Percentiles rank a stretch among this genome's conserved stretches.
Conservation (phyloP, 2,113 vertebrate species). For the Panthera uncia region DNA sequence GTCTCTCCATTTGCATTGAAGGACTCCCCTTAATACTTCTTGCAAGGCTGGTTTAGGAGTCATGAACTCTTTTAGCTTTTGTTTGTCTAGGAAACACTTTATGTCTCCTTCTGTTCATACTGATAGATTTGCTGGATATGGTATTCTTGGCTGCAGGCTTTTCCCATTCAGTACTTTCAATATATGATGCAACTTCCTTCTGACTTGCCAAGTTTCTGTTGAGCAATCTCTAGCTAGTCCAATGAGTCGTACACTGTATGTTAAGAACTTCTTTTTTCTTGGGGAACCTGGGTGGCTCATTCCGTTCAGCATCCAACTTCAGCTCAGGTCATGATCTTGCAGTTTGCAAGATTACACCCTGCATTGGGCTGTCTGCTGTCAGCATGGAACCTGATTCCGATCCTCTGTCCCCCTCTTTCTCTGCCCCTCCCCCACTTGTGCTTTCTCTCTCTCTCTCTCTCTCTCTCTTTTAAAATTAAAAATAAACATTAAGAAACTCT, state of each 20-base stretch:
- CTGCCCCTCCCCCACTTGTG: too few relatives aligned
- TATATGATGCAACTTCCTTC: not conserved
- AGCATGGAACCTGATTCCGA: too few relatives aligned
- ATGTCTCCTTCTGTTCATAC: not conserved
- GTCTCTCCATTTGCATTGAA: not conserved
- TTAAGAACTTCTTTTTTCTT: not conserved
- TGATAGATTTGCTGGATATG: not conserved
- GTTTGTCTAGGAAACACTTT: not conserved
- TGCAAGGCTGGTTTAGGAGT: not conserved
- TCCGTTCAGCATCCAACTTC: too few relatives aligned
- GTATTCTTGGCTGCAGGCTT: not conserved
- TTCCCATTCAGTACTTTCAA: not conserved
- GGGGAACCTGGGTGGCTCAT: too few relatives aligned
- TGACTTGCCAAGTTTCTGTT: not conserved
- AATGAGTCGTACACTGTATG: not conserved
- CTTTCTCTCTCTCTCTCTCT: too few relatives aligned
- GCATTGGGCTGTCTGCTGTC: too few relatives aligned
- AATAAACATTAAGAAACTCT: too few relatives aligned
- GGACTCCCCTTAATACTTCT: not conserved
- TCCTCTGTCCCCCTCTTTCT: too few relatives aligned
- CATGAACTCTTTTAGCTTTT: not conserved
- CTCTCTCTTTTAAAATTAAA: too few relatives aligned
- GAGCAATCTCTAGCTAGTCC: not conserved
- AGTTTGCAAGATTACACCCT: too few relatives aligned
- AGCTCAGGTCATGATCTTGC: too few relatives aligned